A percentile compares a stretch with the other conserved stretches of the same genome.
These are phyloP conservation scores for Alcis repandata DNA, from an alignment of 2,888 invertebrate species.

Conservation along the genomic window DNA sequence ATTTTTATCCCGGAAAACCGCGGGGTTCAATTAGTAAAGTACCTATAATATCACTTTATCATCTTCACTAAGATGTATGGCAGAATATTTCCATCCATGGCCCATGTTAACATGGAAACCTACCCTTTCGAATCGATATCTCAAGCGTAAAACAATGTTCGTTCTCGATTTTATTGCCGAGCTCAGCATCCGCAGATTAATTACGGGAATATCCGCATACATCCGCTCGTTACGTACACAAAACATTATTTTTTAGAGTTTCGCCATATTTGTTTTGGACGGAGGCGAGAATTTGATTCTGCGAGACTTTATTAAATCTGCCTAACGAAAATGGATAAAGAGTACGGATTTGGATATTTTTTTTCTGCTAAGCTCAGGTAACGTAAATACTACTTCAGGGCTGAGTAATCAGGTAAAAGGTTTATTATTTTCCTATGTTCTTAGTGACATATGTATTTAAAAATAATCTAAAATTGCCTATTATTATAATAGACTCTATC, in stretches of 20 bases:
- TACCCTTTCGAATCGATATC: conserved; percentile 25
- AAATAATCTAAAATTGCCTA: too few relatives aligned
- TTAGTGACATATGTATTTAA: too few relatives aligned
- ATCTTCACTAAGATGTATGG: too few relatives aligned
- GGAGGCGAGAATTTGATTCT: conserved; percentile 10
- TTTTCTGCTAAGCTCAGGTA: too few relatives aligned
- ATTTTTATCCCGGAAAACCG: too few relatives aligned
- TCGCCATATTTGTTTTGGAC: background rate
- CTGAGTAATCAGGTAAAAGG: too few relatives aligned
- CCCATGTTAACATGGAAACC: conserved; percentile 3
- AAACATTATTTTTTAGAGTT: conserved; percentile 47
- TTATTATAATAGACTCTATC: too few relatives aligned
- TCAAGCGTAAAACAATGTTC: conserved; percentile 35
- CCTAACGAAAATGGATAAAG: background rate
- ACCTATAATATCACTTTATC: too few relatives aligned
- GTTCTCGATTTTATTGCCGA: conserved; percentile 49
- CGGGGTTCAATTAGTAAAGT: too few relatives aligned
- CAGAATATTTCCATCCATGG: background rate
- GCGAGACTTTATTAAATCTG: background rate
- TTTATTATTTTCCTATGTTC: too few relatives aligned
- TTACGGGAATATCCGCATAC: conserved; percentile 55
- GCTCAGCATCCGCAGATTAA: conserved; percentile 57
- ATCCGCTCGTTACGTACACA: conserved; percentile 51
- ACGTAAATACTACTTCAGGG: too few relatives aligned
- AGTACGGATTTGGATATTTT: too few relatives aligned